phyloP scores from a whole-genome alignment of 2,113 vertebrate species.

The Eclectus roratus region DNA sequence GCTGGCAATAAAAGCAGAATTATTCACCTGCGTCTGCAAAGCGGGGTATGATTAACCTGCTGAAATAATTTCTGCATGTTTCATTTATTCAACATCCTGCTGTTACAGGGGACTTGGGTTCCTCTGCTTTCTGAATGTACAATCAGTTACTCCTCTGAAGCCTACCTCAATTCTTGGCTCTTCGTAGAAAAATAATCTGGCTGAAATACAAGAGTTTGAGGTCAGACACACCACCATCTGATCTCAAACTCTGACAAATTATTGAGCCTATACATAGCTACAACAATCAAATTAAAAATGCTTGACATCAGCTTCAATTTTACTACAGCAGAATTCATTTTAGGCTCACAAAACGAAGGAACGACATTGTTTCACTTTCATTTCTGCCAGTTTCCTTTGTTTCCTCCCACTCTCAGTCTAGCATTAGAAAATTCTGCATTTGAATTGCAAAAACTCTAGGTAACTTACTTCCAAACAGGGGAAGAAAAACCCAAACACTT shows the following conservation, averaged over 20 bases:
- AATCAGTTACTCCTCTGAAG: not conserved
- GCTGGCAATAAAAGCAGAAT: not conserved
- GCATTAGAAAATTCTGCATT: constrained; percentile 8
- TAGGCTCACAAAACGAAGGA: not conserved
- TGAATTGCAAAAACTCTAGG: constrained; percentile 15
- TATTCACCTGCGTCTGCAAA: not conserved
- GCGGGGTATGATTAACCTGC: not conserved
- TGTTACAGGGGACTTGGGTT: not conserved
- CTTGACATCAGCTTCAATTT: not conserved
- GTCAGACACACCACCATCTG: not conserved
- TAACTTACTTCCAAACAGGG: not conserved
- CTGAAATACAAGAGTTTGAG: not conserved
- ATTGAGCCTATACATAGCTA: not conserved
- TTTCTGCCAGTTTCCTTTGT: constrained; percentile 37
- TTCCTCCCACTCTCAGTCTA: not conserved
- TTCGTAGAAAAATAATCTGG: not conserved
- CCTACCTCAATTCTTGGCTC: not conserved
- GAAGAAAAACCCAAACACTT: not conserved
- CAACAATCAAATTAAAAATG: not conserved
- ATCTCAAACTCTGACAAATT: not conserved
- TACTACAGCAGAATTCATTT: not conserved
- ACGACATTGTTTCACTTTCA: constrained; percentile 34
- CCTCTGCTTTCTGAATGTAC: not conserved
- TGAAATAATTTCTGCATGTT: not conserved
- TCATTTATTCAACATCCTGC: not conserved